A percentile compares a stretch with the other conserved stretches of the same genome.
These are phyloP conservation scores for Chromis chromis DNA, from an alignment of 2,797 vertebrate species.

Conservation along the genomic window DNA sequence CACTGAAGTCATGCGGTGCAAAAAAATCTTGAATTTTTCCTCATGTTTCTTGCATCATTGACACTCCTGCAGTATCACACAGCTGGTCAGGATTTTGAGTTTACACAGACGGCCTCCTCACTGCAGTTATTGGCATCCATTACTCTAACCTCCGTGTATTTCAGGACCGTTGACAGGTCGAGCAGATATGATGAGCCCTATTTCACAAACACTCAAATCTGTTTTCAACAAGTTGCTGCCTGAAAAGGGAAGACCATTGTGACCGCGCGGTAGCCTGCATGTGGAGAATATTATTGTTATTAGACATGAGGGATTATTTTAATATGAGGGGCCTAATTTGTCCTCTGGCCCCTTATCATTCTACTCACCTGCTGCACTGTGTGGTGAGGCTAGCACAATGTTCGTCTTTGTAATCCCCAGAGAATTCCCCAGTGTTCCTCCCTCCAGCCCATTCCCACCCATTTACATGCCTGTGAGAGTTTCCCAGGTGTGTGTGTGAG, in stretches of 20 bases:
- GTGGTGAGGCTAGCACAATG: slow-evolving; percentile 74
- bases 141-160: slow-evolving; percentile 50
- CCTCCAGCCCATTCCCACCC: slow-evolving; percentile 52
- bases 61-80: slow-evolving; percentile 39
- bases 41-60: slow-evolving; percentile 10
- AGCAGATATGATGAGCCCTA: slow-evolving; percentile 51
- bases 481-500: slow-evolving; percentile 74
- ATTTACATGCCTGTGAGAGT: slow-evolving; percentile 58
- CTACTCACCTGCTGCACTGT: slow-evolving; percentile 76
- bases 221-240: slow-evolving; percentile 67
- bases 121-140: slow-evolving; percentile 49
- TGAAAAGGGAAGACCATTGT: slow-evolving; percentile 57
- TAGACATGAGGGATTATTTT: slow-evolving; percentile 77
- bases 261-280: slow-evolving; percentile 30
- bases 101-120: slow-evolving; percentile 36
- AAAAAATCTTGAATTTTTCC: background rate
- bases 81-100: slow-evolving; percentile 58
- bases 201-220: slow-evolving; percentile 67
- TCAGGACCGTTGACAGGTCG: slow-evolving; percentile 66
- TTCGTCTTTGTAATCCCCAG: slow-evolving; percentile 77
- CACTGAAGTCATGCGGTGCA: too few species aligned
- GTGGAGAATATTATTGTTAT: slow-evolving; percentile 68
- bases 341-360: slow-evolving; percentile 65
- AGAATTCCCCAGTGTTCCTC: slow-evolving; percentile 74
- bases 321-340: slow-evolving; percentile 72